These are phyloP conservation scores for Pseudochirops corinnae DNA, from an alignment of 2,797 vertebrate genomes.

Conservation along the genomic window DNA sequence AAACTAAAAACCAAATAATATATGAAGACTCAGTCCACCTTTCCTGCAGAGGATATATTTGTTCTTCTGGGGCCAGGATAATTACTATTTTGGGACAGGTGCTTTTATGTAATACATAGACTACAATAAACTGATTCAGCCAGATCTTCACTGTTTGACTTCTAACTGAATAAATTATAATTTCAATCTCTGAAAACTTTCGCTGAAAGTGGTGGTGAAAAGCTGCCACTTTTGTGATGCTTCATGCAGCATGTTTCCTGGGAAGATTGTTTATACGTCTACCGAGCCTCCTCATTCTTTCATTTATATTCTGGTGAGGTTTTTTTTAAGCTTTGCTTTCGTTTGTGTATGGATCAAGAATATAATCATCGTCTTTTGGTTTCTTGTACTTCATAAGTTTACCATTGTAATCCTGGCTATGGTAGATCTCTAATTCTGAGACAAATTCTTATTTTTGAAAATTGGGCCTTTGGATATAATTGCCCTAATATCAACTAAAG, in stretches of 20 bases:
- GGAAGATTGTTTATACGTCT: neutral
- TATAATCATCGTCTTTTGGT: neutral
- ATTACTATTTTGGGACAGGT: neutral
- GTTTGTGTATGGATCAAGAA: too few relatives aligned
- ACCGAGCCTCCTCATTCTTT: neutral
- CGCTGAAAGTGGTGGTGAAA: neutral
- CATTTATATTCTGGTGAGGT: neutral
- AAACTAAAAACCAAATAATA: neutral
- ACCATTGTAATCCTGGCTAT: neutral
- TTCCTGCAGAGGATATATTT: neutral
- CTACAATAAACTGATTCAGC: neutral
- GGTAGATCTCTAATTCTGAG: neutral
- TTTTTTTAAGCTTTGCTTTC: too few relatives aligned
- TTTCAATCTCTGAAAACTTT: neutral
- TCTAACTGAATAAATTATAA: neutral
- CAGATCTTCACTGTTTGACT: neutral
- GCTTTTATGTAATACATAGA: neutral
- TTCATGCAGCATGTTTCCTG: neutral
- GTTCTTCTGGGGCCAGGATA: neutral
- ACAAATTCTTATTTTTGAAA: neutral
- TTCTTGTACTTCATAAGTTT: neutral
- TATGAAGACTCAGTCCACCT: neutral
- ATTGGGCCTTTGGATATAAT: neutral
- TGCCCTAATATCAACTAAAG: neutral
- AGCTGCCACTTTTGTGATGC: neutral